phyloP scores from a whole-genome alignment of 2,113 vertebrate genomes.

The Taurulus bubalis region DNA sequence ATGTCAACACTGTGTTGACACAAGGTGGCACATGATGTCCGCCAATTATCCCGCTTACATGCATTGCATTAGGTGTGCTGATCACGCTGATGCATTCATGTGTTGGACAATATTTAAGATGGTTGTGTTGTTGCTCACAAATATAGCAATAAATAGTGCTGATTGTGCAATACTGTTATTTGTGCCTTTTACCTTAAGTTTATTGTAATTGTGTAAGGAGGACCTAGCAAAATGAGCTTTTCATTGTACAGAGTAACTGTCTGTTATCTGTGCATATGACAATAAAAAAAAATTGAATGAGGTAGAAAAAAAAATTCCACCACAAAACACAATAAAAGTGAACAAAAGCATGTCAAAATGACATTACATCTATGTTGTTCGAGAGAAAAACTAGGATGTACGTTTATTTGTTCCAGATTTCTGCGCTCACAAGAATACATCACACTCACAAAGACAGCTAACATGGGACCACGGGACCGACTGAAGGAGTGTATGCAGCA shows the following conservation, averaged over 20 bases:
- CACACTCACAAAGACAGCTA: slow-evolving; percentile 1
- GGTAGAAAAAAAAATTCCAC: too few relatives aligned
- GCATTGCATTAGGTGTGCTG: not conserved
- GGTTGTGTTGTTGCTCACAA: not conserved
- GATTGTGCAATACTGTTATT: too few relatives aligned
- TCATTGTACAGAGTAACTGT: too few relatives aligned
- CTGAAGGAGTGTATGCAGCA: slow-evolving; percentile 23
- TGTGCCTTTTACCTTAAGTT: too few relatives aligned
- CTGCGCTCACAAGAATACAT: not conserved
- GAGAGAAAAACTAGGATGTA: not conserved
- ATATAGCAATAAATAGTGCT: too few relatives aligned
- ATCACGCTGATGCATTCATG: not conserved
- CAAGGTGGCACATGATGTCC: not conserved
- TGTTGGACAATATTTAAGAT: slow-evolving; percentile 13
- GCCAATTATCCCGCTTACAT: not conserved
- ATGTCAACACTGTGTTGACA: not conserved
- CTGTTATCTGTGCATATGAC: too few relatives aligned
- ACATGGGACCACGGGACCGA: slow-evolving; percentile 14
- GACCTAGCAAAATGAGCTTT: too few relatives aligned
- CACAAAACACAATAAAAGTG: not conserved
- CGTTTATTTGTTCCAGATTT: slow-evolving; percentile 5
- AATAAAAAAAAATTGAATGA: too few relatives aligned
- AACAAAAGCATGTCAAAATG: not conserved
- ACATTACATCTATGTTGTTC: not conserved
- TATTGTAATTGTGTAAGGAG: too few relatives aligned